Evolutionary conservation across 2,888 invertebrate genomes (phyloP), one percentile per base, ranked within the genome.

Genomic region (Agrotis puta): DNA sequence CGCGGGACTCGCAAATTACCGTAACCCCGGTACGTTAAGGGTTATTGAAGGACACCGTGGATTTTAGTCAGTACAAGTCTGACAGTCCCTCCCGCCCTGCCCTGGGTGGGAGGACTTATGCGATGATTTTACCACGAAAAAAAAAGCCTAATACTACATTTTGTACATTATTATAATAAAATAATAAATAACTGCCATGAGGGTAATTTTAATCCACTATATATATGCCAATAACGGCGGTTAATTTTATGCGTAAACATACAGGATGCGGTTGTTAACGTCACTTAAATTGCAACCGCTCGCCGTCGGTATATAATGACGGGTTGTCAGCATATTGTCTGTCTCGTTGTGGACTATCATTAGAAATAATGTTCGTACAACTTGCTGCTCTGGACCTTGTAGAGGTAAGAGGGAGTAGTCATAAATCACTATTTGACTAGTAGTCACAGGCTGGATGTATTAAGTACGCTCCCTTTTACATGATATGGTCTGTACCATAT

Each of bases 181-280:
- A 50, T 7, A 33, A 56, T 33, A 56, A 24, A 56, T 33, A 56
- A 24, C 7, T 22, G 64, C 65, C 48, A 4, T 14, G 16, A 50
- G 45, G 56, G n/a, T 43, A 14, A 16, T 50, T 70, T 63, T 48
- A 76, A 56, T 56, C 48, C n/a, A 20, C 39, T 51, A 13, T 45
- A 67, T 61, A 50, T 45, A 77, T 54, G 58, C 62, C 77, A 70
- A 74, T 70, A 33, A 77, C 24, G 22, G 22, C 16, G 11, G 48
- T 58, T 33, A 73, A 73, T 59, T 45, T 33, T 59, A 67, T 67
- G 47, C 53, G 53, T 48, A 43, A 59, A 75, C 53, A 67, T 54
- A 54, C 48, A 53, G 47, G 5, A 33, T 45, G 48, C 24, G 39
- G 47, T 59, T n/a, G 11, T 59, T 59, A 76, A 67, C 47, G 48